These are phyloP conservation scores for Calcarius ornatus DNA, from an alignment of 2,113 vertebrate genomes.

Conservation along the genomic window DNA sequence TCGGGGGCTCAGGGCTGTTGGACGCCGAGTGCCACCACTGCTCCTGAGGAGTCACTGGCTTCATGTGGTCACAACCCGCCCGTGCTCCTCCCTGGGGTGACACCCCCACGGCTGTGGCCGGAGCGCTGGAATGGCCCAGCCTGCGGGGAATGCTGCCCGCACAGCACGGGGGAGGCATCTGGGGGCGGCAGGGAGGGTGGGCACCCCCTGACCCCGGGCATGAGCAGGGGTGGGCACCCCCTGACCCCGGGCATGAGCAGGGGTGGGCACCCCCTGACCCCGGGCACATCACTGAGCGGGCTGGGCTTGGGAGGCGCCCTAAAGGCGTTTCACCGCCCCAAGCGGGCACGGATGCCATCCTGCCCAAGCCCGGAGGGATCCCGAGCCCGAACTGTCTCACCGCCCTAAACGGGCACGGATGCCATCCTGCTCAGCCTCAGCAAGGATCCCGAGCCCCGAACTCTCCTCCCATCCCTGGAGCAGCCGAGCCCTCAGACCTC, in stretches of 20 bases:
- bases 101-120: background rate
- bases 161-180: rapidly evolving
- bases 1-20: rapidly evolving
- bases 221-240: background rate
- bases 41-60: background rate
- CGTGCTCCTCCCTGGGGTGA: background rate
- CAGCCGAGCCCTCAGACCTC: background rate
- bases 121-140: background rate
- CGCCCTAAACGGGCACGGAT: background rate
- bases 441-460: background rate
- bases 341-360: background rate
- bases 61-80: background rate
- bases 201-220: rapidly evolving
- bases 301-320: background rate
- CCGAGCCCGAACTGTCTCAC: background rate
- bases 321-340: background rate
- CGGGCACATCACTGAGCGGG: rapidly evolving
- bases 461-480: background rate
- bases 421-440: background rate
- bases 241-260: rapidly evolving
- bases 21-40: background rate
- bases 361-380: background rate
- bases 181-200: background rate
- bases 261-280: background rate
- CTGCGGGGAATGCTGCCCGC: background rate